A percentile compares a stretch with the other conserved stretches of the same genome.
Evolutionary conservation across 2,113 vertebrate genomes (phyloP).

Genomic region (Aythya baeri): DNA sequence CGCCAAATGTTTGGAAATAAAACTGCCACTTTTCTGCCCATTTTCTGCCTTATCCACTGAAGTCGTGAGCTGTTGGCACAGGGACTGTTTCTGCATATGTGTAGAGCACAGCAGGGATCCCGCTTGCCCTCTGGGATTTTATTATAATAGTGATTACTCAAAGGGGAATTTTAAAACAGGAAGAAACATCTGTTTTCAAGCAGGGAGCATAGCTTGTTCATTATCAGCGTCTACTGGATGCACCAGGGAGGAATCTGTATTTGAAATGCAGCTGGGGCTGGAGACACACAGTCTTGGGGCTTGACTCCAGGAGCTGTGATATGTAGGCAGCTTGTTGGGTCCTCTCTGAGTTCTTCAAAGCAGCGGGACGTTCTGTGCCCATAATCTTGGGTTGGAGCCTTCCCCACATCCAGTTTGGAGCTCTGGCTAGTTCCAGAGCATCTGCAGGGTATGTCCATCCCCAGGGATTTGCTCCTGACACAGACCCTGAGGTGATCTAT

Average conservation of each 20-base stretch:
- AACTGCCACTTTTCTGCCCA: neutral
- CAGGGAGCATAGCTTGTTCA: neutral
- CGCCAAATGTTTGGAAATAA: neutral
- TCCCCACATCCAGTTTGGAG: neutral
- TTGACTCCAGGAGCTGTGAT: neutral
- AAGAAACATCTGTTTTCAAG: conserved; percentile 5
- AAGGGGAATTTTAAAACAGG: neutral
- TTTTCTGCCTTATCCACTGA: neutral
- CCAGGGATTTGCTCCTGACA: neutral
- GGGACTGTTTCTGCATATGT: neutral
- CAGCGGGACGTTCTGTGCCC: neutral
- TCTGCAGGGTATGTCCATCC: neutral
- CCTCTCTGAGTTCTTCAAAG: neutral
- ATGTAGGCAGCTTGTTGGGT: neutral
- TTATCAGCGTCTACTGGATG: neutral
- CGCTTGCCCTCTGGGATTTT: neutral
- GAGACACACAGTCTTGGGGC: neutral
- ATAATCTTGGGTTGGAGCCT: neutral
- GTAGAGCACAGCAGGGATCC: neutral
- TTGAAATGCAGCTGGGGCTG: neutral
- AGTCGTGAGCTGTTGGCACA: neutral
- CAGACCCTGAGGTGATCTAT: neutral
- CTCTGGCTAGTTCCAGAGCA: neutral
- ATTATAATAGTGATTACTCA: neutral
- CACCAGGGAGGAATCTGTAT: neutral